Evolutionary conservation across 2,113 vertebrate genomes (phyloP).

Genomic region (Seriola rivoliana): DNA sequence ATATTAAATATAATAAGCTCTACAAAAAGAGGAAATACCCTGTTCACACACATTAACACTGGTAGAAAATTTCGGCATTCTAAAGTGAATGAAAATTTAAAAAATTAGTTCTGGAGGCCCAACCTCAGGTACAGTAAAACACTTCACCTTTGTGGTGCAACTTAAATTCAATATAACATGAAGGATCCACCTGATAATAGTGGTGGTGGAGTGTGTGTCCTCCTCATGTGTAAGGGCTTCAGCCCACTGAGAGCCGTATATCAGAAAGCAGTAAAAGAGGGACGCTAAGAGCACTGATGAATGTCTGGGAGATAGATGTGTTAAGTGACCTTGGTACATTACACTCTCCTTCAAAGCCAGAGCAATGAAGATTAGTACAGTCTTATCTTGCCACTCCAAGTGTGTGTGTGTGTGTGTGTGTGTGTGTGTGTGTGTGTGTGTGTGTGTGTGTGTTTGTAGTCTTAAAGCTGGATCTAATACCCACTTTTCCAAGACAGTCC

Average conservation of each 20-base stretch:
- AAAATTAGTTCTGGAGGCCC: slow-evolving; percentile 28
- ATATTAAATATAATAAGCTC: slow-evolving; percentile 66
- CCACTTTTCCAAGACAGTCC: slow-evolving; percentile 15
- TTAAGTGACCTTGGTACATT: slow-evolving; percentile 83
- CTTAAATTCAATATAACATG: slow-evolving; percentile 16
- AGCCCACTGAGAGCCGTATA: slow-evolving; percentile 73
- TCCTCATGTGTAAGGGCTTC: slow-evolving; percentile 56
- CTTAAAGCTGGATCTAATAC: not conserved
- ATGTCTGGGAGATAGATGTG: slow-evolving; percentile 79
- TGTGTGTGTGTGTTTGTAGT: slow-evolving; percentile 9
- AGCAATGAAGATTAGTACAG: slow-evolving; percentile 69
- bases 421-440: slow-evolving; percentile 28
- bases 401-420: slow-evolving; percentile 23
- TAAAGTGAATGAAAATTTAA: slow-evolving; percentile 7
- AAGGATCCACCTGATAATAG: slow-evolving; percentile 45
- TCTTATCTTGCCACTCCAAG: slow-evolving; percentile 37
- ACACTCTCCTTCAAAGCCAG: slow-evolving; percentile 75
- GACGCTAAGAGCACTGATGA: slow-evolving; percentile 76
- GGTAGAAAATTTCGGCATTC: slow-evolving; percentile 12
- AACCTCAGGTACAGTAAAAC: not conserved
- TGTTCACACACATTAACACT: slow-evolving; percentile 37
- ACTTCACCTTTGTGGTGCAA: slow-evolving; percentile 30
- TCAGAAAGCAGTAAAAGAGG: slow-evolving; percentile 78
- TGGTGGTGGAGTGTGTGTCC: slow-evolving; percentile 59
- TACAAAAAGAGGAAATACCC: slow-evolving; percentile 63